Conservation (phyloP, 2,888 invertebrate species). For the Aethes cnicana region DNA sequence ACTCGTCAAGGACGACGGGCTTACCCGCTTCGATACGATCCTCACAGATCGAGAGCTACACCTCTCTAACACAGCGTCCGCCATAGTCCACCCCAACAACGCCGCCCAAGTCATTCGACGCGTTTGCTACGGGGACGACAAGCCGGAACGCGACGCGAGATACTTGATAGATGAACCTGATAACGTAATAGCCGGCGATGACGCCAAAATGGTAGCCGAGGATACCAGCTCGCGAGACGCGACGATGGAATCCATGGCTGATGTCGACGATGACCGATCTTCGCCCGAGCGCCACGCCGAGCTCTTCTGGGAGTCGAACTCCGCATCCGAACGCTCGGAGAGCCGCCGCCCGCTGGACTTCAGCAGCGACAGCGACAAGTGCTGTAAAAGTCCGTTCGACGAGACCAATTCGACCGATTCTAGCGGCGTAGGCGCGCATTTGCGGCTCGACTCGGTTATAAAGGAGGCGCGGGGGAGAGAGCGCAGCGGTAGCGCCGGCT, state of each 20-base stretch:
- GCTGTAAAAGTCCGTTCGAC: conserved; percentile 73
- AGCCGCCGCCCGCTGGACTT: conserved; percentile 61
- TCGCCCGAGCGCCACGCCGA: conserved; percentile 69
- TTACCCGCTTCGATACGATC: conserved; percentile 62
- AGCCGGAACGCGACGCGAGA: conserved; percentile 47
- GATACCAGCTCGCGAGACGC: conserved; percentile 61
- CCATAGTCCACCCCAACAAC: conserved; percentile 67
- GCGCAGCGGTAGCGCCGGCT: conserved; percentile 55
- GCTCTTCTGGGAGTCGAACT: conserved; percentile 74
- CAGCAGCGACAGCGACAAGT: conserved; percentile 76
- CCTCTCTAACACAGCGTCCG: conserved; percentile 61
- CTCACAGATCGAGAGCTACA: conserved; percentile 64
- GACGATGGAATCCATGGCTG: conserved; percentile 55
- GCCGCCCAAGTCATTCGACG: conserved; percentile 73
- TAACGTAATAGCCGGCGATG: conserved; percentile 55
- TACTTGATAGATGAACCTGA: conserved; percentile 62
- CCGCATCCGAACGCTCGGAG: conserved; percentile 65
- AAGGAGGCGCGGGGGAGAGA: conserved; percentile 65
- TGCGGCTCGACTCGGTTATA: conserved; percentile 75
- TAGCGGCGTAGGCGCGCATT: conserved; percentile 60
- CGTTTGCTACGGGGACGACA: conserved; percentile 62
- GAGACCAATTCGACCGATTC: conserved; percentile 73
- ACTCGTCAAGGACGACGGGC: conserved; percentile 62
- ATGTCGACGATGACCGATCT: conserved; percentile 59
- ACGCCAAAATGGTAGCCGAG: conserved; percentile 62